These are phyloP conservation scores for Cynoglossus semilaevis DNA, from an alignment of 2,113 vertebrate genomes.

Conservation along the genomic window DNA sequence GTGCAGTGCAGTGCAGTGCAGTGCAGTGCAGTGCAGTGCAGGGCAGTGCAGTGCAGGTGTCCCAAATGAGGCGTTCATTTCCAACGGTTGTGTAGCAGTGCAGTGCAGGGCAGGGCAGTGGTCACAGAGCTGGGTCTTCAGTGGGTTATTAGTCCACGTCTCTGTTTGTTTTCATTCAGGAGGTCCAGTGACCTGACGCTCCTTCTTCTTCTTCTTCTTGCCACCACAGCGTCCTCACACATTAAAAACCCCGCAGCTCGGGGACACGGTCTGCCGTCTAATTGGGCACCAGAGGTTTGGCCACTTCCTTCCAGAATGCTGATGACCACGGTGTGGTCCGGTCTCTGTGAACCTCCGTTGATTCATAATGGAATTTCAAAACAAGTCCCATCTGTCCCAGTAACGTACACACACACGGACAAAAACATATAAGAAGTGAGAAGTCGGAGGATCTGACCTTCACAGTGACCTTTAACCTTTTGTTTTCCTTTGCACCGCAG, in stretches of 20 bases:
- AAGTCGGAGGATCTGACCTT: conserved; percentile 19
- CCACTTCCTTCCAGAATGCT: conserved; percentile 76
- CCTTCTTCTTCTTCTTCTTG: conserved; percentile 76
- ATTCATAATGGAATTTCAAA: conserved; percentile 46
- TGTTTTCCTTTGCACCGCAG: conserved; percentile 42
- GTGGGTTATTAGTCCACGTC: conserved; percentile 32
- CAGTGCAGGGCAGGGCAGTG: conserved; percentile 1
- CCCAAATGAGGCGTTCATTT: conserved; percentile 15
- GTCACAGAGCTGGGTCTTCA: conserved; percentile 17
- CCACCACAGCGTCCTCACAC: conserved; percentile 78
- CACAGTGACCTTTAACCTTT: conserved; percentile 30
- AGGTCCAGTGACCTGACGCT: conserved; percentile 36
- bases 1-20: too few relatives aligned
- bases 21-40: too few relatives aligned
- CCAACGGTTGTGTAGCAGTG: conserved; percentile 18
- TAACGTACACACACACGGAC: conserved; percentile 3
- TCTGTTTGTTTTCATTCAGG: conserved; percentile 54
- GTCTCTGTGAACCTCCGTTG: conserved; percentile 73
- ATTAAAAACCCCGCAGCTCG: conserved; percentile 81
- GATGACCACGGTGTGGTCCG: conserved; percentile 77
- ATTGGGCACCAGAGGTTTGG: conserved; percentile 90
- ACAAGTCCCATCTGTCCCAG: conserved; percentile 9
- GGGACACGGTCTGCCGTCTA: conserved; percentile 78
- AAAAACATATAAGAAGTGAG: conserved; percentile 23
- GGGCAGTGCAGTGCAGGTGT: too few relatives aligned